Conservation (phyloP, 2,113 vertebrate species). For the Zosterops lateralis region DNA sequence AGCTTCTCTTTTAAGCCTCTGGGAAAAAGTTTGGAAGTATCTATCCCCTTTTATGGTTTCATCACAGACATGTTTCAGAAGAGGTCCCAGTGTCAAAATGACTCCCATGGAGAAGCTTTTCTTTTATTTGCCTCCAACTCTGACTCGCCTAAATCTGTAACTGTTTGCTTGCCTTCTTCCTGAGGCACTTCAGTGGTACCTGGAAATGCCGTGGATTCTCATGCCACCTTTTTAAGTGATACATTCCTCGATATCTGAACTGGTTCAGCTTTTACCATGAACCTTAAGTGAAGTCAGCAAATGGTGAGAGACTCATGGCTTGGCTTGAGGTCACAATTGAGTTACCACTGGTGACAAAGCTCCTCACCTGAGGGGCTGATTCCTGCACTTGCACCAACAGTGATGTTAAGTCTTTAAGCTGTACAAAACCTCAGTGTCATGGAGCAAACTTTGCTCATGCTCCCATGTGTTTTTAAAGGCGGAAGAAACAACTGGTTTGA, state of each 20-base stretch:
- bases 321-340: background rate
- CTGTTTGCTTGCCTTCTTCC: background rate
- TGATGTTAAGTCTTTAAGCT: background rate
- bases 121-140: background rate
- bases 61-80: background rate
- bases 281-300: background rate
- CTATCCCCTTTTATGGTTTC: background rate
- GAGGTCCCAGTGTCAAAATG: background rate
- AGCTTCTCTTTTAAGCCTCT: background rate
- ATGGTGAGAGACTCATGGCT: background rate
- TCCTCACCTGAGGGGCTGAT: background rate
- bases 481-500: background rate
- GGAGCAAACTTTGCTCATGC: background rate
- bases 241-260: background rate
- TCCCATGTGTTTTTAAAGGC: background rate
- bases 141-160: background rate
- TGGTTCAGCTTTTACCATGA: background rate
- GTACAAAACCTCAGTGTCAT: accelerated
- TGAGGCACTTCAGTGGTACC: background rate
- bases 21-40: background rate
- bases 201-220: background rate
- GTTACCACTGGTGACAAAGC: background rate
- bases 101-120: background rate
- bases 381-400: background rate
- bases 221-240: background rate